phyloP scores from a whole-genome alignment of 2,888 invertebrate genomes.

The Scaptomyza flava region DNA sequence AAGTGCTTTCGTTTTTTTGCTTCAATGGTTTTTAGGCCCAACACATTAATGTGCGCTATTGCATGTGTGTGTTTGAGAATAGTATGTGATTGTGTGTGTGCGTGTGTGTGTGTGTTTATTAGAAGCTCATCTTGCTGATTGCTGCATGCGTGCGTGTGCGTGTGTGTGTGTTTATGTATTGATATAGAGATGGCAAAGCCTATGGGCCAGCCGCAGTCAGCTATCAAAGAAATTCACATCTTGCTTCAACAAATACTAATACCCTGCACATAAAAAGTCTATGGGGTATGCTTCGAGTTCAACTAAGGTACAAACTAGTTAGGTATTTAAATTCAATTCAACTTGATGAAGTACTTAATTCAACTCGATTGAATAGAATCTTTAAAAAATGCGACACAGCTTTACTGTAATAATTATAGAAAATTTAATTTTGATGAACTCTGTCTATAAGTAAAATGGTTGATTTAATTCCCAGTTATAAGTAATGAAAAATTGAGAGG shows the following conservation, averaged over 20 bases:
- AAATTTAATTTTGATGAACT: too few species aligned
- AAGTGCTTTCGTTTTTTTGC: slow-evolving; percentile 69
- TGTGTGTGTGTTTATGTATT: slow-evolving; percentile 2
- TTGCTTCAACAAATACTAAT: neutral
- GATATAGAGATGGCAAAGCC: slow-evolving; percentile 27
- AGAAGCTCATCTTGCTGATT: slow-evolving; percentile 56
- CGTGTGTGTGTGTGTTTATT: slow-evolving; percentile 40
- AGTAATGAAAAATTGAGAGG: too few species aligned
- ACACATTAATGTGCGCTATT: slow-evolving; percentile 57
- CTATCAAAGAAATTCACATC: slow-evolving; percentile 4
- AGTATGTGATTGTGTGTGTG: slow-evolving; percentile 3
- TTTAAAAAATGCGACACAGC: too few species aligned
- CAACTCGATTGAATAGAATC: too few species aligned
- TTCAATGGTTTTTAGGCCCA: slow-evolving; percentile 70
- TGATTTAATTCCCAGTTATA: too few species aligned
- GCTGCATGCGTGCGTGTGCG: slow-evolving; percentile 7
- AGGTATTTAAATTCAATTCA: too few species aligned
- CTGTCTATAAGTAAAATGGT: too few species aligned
- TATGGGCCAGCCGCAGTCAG: neutral
- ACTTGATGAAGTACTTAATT: too few species aligned
- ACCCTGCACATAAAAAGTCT: neutral
- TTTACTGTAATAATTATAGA: too few species aligned
- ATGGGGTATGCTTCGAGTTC: neutral
- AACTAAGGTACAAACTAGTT: too few species aligned
- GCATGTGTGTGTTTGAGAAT: slow-evolving; percentile 14